phyloP scores from a whole-genome alignment of 2,888 invertebrate species.

The Rotaria socialis region DNA sequence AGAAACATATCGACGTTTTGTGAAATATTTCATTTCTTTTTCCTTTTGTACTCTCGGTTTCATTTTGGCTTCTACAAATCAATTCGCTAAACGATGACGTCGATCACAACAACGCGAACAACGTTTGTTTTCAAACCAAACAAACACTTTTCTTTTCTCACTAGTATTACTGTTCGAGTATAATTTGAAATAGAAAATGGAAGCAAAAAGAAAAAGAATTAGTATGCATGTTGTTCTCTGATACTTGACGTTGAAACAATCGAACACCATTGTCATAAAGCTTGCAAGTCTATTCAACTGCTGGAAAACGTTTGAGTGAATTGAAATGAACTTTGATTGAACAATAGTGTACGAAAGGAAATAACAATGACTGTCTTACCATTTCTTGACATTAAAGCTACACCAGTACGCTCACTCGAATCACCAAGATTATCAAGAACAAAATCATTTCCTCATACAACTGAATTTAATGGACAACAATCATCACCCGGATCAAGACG shows the following conservation, averaged over 20 bases:
- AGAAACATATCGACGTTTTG: neutral
- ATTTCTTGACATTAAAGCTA: constrained; percentile 24
- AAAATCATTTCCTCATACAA: neutral
- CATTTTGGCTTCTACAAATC: neutral
- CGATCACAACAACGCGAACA: neutral
- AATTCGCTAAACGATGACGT: neutral
- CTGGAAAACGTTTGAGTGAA: neutral
- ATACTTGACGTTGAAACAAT: neutral
- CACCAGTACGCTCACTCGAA: neutral
- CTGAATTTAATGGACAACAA: neutral
- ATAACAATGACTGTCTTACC: constrained; percentile 17
- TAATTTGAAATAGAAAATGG: neutral
- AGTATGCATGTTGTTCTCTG: neutral
- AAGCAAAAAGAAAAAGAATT: neutral
- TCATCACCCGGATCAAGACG: too few relatives aligned
- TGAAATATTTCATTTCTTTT: neutral
- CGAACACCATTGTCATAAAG: neutral
- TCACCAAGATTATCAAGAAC: constrained; percentile 4
- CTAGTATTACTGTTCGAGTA: neutral
- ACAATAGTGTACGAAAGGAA: too few relatives aligned
- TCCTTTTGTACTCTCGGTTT: neutral
- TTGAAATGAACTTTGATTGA: neutral
- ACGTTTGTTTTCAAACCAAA: neutral
- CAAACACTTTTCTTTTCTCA: neutral
- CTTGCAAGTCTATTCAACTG: neutral